phyloP scores from a whole-genome alignment of 92 coral and sea anemone species.

The Nematostella vectensis region DNA sequence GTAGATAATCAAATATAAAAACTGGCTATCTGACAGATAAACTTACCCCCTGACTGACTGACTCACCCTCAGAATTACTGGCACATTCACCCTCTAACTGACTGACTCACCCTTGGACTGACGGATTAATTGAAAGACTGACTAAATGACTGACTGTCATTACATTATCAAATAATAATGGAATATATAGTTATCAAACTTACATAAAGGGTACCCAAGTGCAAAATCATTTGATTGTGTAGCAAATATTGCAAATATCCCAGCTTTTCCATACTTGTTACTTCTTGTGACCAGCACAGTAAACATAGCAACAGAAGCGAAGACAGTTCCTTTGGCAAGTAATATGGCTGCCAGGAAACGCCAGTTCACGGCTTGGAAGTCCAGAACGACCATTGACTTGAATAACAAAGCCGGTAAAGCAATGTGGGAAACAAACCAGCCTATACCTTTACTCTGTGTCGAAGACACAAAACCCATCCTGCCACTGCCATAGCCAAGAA shows the following conservation, averaged over 20 bases:
- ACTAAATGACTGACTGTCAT: too few species aligned
- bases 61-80: too few species aligned
- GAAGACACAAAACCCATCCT: conserved; percentile 70
- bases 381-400: conserved; percentile 63
- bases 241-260: conserved; percentile 68
- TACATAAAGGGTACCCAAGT: conserved; percentile 74
- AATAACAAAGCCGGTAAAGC: conserved; percentile 75
- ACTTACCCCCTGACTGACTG: too few species aligned
- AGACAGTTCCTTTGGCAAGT: conserved; percentile 66
- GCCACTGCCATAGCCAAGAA: conserved; percentile 76
- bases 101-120: too few species aligned
- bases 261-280: conserved; percentile 75
- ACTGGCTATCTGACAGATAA: too few species aligned
- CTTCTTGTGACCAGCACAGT: conserved; percentile 52
- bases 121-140: too few species aligned
- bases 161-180: too few species aligned
- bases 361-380: conserved; percentile 73
- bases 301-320: conserved; percentile 45
- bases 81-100: too few species aligned
- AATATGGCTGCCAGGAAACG: conserved; percentile 59
- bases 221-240: conserved; percentile 89
- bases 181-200: too few species aligned
- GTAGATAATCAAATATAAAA: too few species aligned
- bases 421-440: conserved; percentile 51
- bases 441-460: conserved; percentile 76